Evolutionary conservation across 2,888 invertebrate genomes (phyloP), one percentile per base, ranked within the genome.

Genomic region (Sarcophaga variegata): DNA sequence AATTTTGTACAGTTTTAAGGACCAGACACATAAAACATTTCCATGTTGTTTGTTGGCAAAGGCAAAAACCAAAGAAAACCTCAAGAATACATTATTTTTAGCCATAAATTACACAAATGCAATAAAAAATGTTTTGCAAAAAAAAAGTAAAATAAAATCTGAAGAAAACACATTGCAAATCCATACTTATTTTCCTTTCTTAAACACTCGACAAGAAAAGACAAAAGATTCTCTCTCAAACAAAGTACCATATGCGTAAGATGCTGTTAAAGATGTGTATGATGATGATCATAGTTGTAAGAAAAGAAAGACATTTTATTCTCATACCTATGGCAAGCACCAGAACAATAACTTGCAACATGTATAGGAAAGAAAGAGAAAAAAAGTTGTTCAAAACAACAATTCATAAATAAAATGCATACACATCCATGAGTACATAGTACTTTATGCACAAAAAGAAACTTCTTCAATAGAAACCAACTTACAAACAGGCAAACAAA

Each of bases 11-110:
- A 54, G 54, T 77, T 70, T 66, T 37, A 37, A 81, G 71, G 54
- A 14, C 84, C 84, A 87, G 87, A 87, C 87, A 87, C 84, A 87
- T 87, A 87, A 87, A 87, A 25, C 81, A 87, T 87, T 37, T 87
- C 37, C 37, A 37, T 37, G 37, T 54, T 67, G 64, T 67, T 75
- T 79, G 79, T 59, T 67, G 20, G 27, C 66, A 66, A 66, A 62
- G 54, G 37, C 25, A 49, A 63, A 47, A n/a, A 47, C 11, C 22
- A 67, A 54, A 47, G 22, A 81, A 76, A 84, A 84, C 80, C 80
- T 76, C 80, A 81, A 84, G 62, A 81, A 81, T 76, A 80, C 71
- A 81, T 81, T 80, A 81, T 71, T n/a, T 80, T 49, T 12, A 62
- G 76, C 80, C 49, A 84, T 81, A 84, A 84, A 84, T 80, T 66